phyloP scores from a whole-genome alignment of 2,888 invertebrate genomes.

The Torymus auratus region DNA sequence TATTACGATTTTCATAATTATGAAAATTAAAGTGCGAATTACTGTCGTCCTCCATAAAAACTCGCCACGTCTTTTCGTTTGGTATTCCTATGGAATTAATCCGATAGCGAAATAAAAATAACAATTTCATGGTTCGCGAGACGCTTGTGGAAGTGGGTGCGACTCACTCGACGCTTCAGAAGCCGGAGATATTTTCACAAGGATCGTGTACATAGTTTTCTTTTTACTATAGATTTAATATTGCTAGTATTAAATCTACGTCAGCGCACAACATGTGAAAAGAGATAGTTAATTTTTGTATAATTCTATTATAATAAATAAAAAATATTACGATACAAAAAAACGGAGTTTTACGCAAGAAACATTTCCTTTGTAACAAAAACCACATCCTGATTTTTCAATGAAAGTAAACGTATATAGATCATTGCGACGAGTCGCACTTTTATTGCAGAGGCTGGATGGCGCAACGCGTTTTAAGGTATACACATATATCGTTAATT shows the following conservation, averaged over 20 bases:
- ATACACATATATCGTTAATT: conserved; percentile 45
- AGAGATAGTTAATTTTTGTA: conserved; percentile 35
- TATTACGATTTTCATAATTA: conserved; percentile 8
- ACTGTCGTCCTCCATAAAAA: not conserved
- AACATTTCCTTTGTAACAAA: conserved; percentile 25
- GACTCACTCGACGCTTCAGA: not conserved
- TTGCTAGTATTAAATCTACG: conserved; percentile 53
- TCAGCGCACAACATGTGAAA: conserved; percentile 46
- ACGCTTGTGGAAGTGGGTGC: not conserved
- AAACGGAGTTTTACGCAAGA: conserved; percentile 20
- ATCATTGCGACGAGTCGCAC: conserved; percentile 5
- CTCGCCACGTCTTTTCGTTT: not conserved
- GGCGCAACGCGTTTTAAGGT: conserved; percentile 36
- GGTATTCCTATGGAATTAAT: conserved; percentile 5
- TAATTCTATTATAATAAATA: conserved; percentile 40
- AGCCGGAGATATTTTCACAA: conserved; percentile 33
- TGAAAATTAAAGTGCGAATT: not conserved
- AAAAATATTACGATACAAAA: conserved; percentile 27
- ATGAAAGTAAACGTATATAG: conserved; percentile 4
- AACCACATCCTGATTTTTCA: conserved; percentile 29
- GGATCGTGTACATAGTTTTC: conserved; percentile 1
- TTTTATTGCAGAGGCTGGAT: conserved; percentile 29
- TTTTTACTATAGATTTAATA: conserved; percentile 45
- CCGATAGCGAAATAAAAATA: conserved; percentile 2
- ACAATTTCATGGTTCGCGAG: not conserved